Conservation (phyloP, 2,113 vertebrate species). For the Ophthalmolycus amberensis region DNA sequence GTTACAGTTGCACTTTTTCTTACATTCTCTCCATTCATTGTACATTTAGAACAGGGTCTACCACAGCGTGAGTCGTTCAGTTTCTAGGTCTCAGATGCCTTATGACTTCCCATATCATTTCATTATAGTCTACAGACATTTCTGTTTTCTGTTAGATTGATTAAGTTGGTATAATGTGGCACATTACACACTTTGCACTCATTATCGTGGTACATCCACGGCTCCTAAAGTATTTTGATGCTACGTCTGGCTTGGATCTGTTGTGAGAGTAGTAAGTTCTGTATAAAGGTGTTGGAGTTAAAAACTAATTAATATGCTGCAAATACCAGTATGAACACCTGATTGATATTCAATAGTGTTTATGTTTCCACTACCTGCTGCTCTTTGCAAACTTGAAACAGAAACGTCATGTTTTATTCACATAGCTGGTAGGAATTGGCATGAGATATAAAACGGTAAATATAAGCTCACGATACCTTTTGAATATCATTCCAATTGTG, state of each 20-base stretch:
- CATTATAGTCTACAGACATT: background rate
- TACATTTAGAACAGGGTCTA: background rate
- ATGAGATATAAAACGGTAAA: background rate
- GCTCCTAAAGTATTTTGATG: conserved; percentile 10
- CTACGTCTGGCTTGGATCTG: conserved; percentile 9
- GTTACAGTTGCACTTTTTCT: conserved; percentile 39
- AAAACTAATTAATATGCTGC: conserved; percentile 14
- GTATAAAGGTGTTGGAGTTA: conserved; percentile 3
- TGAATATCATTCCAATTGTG: background rate
- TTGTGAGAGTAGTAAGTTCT: conserved; percentile 2
- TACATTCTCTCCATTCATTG: background rate
- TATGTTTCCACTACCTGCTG: conserved; percentile 34
- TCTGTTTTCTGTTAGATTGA: conserved; percentile 3
- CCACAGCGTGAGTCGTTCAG: background rate
- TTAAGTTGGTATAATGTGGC: background rate
- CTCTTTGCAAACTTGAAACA: conserved; percentile 6
- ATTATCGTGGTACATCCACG: background rate
- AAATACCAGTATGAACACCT: conserved; percentile 18
- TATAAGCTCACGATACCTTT: background rate
- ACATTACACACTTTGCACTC: conserved; percentile 29
- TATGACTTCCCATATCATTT: conserved; percentile 35
- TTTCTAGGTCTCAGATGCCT: conserved; percentile 67
- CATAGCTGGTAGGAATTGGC: background rate
- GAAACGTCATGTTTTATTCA: conserved; percentile 17
- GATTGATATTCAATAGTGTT: conserved; percentile 28